Base-by-base conservation (phyloP, 2,888 invertebrate species). In the Ptycholaimellus sp. region DNA sequence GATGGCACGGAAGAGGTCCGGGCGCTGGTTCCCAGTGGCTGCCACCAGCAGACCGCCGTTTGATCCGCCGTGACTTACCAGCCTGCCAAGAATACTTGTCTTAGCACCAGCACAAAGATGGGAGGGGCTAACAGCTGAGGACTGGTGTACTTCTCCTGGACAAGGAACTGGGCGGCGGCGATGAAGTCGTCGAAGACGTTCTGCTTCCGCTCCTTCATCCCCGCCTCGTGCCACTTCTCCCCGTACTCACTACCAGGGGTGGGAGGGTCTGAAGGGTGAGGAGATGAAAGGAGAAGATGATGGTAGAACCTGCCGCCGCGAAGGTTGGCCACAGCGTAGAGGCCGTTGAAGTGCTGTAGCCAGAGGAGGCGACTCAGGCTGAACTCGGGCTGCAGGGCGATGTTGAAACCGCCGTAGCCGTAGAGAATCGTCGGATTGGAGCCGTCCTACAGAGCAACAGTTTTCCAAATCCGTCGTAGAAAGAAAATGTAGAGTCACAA, bases 151-250 rank as follows among this genome's bases (percentile, higher is more conserved):
- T 72, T 69, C 47, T 78, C 70, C 5, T 64, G 56, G 19, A 82
- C 69, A 31, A 93, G 70, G 65, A 76, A 83, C 60, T 85, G 74
- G 0, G 80, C 90, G 1, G 87, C 85, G 37, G 70, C 67, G 56
- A 80, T 78, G 63, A 96, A 90, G 66, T 96, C 96, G 62, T 90
- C 79, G 61, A 93, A 93, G 32, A 76, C 78, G 62, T 93, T 93
- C 65, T 93, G 90, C 58, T 93, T 96, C 57, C 85, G 82, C 3
- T 73, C 69, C 42, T 79, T 67, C 18, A 79, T 73, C 2, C 90
- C 96, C 5, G 70, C 77, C 59, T 85, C 78, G 64, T 93, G 85
- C 90, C 90, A 93, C 5, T 51, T 56, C 60, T 87, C 81, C 30
- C 93, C 93, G 61, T 90, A 96, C 59, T 96, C 93, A 2, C 82